Percentiles rank a stretch among this genome's conserved stretches.
phyloP scores from a whole-genome alignment of 1,140 invertebrate species.

The Campoletis sonorensis region DNA sequence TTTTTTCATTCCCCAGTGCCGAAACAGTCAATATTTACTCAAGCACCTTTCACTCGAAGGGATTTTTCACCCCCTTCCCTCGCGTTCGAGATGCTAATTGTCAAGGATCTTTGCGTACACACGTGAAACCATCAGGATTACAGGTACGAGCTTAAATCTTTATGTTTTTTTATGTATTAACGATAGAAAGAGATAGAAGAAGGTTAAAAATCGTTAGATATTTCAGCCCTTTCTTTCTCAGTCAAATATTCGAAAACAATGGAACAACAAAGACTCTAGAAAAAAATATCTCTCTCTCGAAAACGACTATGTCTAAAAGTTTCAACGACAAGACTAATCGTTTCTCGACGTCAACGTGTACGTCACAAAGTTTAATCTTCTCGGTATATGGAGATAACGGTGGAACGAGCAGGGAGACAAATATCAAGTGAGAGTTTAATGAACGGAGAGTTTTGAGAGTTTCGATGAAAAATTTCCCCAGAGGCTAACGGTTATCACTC shows the following conservation, averaged over 20 bases:
- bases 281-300: background rate
- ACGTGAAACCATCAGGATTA: background rate
- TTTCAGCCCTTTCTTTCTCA: background rate
- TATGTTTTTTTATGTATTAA: background rate
- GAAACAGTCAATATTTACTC: conserved; percentile 64
- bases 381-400: conserved; percentile 12
- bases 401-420: background rate
- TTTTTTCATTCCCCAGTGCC: conserved; percentile 57
- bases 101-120: conserved; percentile 51
- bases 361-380: conserved; percentile 32
- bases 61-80: background rate
- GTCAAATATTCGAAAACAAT: background rate
- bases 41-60: conserved; percentile 35
- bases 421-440: conserved; percentile 18
- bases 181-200: background rate
- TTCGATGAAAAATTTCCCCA: conserved; percentile 21
- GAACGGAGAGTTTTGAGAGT: conserved; percentile 4
- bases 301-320: background rate
- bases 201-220: background rate
- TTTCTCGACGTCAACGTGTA: conserved; percentile 1
- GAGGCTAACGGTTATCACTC: conserved; percentile 32
- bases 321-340: conserved; percentile 1
- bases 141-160: background rate
- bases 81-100: conserved; percentile 62
- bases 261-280: background rate